Evolutionary conservation across 2,113 vertebrate genomes (phyloP).

Genomic region (Coreoperca whiteheadi): DNA sequence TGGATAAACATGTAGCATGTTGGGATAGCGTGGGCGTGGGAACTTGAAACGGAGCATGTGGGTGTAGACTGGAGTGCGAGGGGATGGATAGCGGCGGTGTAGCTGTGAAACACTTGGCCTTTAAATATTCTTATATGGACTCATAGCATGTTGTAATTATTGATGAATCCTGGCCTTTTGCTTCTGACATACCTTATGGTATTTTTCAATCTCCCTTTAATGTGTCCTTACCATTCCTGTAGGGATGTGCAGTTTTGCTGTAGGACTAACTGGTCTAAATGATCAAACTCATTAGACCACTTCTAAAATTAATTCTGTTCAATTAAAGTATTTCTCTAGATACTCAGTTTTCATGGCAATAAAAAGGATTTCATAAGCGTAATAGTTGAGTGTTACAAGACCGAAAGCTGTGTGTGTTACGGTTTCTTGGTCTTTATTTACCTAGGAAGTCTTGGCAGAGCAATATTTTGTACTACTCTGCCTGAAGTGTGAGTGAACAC

Average conservation of each 20-base stretch:
- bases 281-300: neutral
- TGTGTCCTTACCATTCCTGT: neutral
- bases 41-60: constrained; percentile 59
- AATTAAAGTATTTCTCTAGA: neutral
- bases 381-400: neutral
- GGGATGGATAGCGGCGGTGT: constrained; percentile 1
- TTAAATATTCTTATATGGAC: constrained; percentile 9
- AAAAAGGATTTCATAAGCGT: neutral
- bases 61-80: constrained; percentile 16
- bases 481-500: constrained; percentile 16
- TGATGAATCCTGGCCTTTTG: neutral
- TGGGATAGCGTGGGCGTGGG: constrained; percentile 82
- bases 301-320: constrained; percentile 3
- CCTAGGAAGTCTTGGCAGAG: neutral
- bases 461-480: neutral
- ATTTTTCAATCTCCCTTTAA: neutral
- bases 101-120: constrained; percentile 2
- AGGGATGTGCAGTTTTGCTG: neutral
- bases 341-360: neutral
- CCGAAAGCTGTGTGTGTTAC: neutral
- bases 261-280: neutral
- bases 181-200: neutral
- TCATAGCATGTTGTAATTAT: constrained; percentile 2
- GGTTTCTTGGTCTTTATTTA: constrained; percentile 1
- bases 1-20: constrained; percentile 66